phyloP scores from a whole-genome alignment of 1,140 invertebrate species.

The Tetragonula clypearis region DNA sequence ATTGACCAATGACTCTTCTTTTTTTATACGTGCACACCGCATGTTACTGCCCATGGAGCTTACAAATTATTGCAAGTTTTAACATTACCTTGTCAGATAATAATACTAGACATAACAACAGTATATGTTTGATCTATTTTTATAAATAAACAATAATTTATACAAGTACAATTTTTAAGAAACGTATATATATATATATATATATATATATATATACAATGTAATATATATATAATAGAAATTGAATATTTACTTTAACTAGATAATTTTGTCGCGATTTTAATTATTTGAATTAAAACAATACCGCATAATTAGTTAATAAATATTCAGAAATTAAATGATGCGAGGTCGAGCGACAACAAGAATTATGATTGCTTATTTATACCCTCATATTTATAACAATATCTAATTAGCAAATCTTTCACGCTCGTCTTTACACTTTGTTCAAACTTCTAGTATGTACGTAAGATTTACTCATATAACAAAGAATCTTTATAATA shows the following conservation, averaged over 20 bases:
- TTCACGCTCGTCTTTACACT: constrained; percentile 34
- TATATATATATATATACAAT: constrained; percentile 13
- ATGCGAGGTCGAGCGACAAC: constrained; percentile 35
- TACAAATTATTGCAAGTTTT: constrained; percentile 53
- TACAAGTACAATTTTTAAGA: constrained; percentile 58
- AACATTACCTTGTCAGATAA: constrained; percentile 46
- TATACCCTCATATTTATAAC: constrained; percentile 15
- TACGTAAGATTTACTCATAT: constrained; percentile 37
- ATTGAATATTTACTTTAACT: constrained; percentile 33
- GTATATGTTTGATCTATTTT: constrained; percentile 46
- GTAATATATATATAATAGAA: constrained; percentile 40
- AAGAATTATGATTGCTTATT: constrained; percentile 14
- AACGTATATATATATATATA: constrained; percentile 39
- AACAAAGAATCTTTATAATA: constrained; percentile 55
- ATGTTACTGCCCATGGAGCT: constrained; percentile 67
- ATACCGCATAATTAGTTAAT: constrained; percentile 16
- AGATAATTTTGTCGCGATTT: constrained; percentile 19
- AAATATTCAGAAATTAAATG: constrained; percentile 52
- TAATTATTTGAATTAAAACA: constrained; percentile 2
- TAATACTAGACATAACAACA: constrained; percentile 61
- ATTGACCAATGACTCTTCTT: constrained; percentile 52
- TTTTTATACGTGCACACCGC: constrained; percentile 52
- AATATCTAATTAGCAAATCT: constrained; percentile 33
- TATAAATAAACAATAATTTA: constrained; percentile 65
- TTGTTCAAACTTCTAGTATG: constrained; percentile 24